Percentiles rank a stretch among this genome's conserved stretches.
These are phyloP conservation scores for Bradypodion pumilum DNA, from an alignment of 2,797 vertebrate genomes.

Conservation along the genomic window DNA sequence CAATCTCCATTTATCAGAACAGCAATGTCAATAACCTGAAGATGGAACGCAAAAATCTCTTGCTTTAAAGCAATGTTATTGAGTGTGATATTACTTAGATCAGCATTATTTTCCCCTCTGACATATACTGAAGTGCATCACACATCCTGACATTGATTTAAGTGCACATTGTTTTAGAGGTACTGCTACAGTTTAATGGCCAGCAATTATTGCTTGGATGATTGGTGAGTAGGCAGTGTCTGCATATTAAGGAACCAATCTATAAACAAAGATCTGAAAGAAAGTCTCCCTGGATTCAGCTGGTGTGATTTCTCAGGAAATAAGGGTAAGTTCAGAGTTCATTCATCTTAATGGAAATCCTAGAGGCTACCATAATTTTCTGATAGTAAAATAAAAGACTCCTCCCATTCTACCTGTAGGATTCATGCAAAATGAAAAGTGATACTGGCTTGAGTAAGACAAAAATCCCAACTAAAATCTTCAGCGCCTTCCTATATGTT, in stretches of 20 bases:
- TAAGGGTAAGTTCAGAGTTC: neutral
- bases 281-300: neutral
- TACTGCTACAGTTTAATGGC: neutral
- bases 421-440: neutral
- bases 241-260: neutral
- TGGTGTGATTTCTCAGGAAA: slow-evolving; percentile 1
- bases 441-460: neutral
- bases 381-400: neutral
- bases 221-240: neutral
- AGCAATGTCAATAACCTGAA: slow-evolving; percentile 1
- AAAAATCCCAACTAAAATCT: too few relatives aligned
- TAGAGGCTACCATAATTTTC: neutral
- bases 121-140: neutral
- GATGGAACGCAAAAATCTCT: neutral
- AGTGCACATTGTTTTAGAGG: neutral
- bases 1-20: neutral
- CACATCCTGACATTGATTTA: slow-evolving; percentile 35
- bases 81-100: slow-evolving; percentile 21
- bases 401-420: neutral
- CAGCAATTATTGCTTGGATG: neutral
- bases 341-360: neutral
- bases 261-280: slow-evolving; percentile 1
- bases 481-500: neutral
- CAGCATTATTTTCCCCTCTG: neutral
- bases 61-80: slow-evolving; percentile 1